Conservation (phyloP, 1,140 invertebrate genomes). For the Tetramorium parvispinum region DNA sequence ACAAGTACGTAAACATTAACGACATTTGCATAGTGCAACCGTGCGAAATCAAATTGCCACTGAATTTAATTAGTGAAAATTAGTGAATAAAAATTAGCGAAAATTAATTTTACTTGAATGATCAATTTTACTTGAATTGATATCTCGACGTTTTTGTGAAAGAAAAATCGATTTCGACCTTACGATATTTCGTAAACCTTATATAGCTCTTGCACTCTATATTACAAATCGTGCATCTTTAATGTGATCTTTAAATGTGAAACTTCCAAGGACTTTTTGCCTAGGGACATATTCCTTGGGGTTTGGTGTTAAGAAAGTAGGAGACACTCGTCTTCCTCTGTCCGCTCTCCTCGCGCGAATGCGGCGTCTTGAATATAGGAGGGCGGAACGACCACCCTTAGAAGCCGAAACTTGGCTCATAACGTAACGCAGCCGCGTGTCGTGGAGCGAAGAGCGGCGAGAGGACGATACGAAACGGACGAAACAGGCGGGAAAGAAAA, state of each 20-base stretch:
- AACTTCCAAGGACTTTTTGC: slow-evolving; percentile 6
- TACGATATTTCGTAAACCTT: too few species aligned
- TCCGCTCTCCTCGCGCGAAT: background rate
- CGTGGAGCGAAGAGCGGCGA: background rate
- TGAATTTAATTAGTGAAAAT: slow-evolving; percentile 5
- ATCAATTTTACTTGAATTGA: background rate
- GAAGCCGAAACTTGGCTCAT: slow-evolving; percentile 7
- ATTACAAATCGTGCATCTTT: background rate
- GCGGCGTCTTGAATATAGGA: slow-evolving; percentile 1
- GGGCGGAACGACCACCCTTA: slow-evolving; percentile 4
- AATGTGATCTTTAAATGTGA: background rate
- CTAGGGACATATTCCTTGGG: background rate
- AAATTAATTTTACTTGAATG: background rate
- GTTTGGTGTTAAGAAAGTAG: background rate
- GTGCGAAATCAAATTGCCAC: background rate
- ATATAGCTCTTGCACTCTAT: background rate
- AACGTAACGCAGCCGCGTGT: background rate
- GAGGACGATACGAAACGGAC: background rate
- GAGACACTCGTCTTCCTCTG: background rate
- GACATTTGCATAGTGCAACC: background rate
- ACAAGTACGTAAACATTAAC: background rate
- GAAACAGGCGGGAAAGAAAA: slow-evolving; percentile 20
- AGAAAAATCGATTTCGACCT: background rate
- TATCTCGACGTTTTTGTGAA: background rate
- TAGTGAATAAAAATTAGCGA: background rate